A percentile compares a stretch with the other conserved stretches of the same genome.
Conservation (phyloP, 2,113 vertebrate species). For the Pogonocichla stellata region DNA sequence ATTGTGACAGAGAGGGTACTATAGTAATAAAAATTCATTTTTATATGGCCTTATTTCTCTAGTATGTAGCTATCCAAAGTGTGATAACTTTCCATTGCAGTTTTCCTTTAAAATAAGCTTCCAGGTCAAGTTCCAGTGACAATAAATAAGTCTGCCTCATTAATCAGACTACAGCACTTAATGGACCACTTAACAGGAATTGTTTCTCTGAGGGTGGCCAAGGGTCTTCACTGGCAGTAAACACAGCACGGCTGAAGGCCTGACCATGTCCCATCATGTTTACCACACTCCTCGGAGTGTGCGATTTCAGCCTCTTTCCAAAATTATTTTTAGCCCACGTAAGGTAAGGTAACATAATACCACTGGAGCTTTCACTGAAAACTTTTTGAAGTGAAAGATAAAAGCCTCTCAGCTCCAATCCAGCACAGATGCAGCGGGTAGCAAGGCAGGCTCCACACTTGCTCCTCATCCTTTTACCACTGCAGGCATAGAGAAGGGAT, state of each 20-base stretch:
- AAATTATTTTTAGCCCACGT: neutral
- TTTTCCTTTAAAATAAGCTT: constrained; percentile 1
- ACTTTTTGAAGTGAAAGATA: neutral
- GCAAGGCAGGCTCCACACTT: neutral
- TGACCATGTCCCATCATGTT: neutral
- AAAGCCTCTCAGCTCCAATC: neutral
- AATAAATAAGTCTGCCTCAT: neutral
- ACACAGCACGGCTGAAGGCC: neutral
- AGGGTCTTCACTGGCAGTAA: neutral
- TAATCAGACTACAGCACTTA: neutral
- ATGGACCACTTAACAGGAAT: constrained; percentile 13
- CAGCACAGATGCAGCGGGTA: neutral
- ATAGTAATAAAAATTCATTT: neutral
- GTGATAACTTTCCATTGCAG: neutral
- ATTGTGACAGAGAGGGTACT: neutral
- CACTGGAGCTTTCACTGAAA: neutral
- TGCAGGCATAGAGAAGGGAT: neutral
- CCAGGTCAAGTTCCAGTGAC: constrained; percentile 23
- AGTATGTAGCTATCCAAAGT: neutral
- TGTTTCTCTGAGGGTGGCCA: neutral
- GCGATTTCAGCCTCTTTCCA: neutral
- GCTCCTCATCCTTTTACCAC: neutral
- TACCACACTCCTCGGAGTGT: neutral
- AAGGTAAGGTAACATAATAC: neutral
- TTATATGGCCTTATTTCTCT: neutral